Evolutionary conservation across 2,888 invertebrate species (phyloP), one percentile per base, ranked within the genome.

Genomic region (Amphipyra berbera): DNA sequence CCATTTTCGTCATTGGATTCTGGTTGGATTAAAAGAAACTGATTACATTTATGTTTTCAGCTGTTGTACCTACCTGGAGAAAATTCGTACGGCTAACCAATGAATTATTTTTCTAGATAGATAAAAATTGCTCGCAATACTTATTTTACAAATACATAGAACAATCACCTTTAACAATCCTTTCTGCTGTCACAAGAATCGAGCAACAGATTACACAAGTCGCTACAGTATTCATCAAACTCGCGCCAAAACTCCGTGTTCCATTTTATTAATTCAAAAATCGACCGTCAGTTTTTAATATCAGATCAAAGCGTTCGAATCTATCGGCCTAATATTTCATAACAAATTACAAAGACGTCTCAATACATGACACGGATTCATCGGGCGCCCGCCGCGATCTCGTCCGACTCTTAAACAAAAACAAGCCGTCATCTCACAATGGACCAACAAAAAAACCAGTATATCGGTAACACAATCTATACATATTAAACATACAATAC

Each of bases 391-490:
- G 82, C 86, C 82, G 82, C 78, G 84, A 73, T 46, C 57, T 55
- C 61, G 68, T 55, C 68, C 47, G 55, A 56, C 71, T 69, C 80
- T 80, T 78, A 83, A 83, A 88, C 87, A 89, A 90, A 89, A 89
- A 87, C 86, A 82, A 81, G 78, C 83, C 86, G 83, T 85, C 89
- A 86, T 88, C 87, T 86, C 81, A 85, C 87, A 86, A 88, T 85
- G 87, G 82, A 76, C 67, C 66, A 60, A 87, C 85, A 90, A 91
- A 91, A 78, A 90, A 91, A 86, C 77, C 85, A 81, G 93, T 94
- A 93, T 94, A 95, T 95, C 94, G 89, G 89, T 95, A 94, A 93
- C 94, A 94, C 94, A 90, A 94, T 95, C 94, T 93, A 87, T 89
- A 88, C 88, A 84, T 92, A 93, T 93, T 92, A 92, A 92, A 93